These are phyloP conservation scores for Encarsia formosa DNA, from an alignment of 2,888 invertebrate genomes.

Conservation along the genomic window DNA sequence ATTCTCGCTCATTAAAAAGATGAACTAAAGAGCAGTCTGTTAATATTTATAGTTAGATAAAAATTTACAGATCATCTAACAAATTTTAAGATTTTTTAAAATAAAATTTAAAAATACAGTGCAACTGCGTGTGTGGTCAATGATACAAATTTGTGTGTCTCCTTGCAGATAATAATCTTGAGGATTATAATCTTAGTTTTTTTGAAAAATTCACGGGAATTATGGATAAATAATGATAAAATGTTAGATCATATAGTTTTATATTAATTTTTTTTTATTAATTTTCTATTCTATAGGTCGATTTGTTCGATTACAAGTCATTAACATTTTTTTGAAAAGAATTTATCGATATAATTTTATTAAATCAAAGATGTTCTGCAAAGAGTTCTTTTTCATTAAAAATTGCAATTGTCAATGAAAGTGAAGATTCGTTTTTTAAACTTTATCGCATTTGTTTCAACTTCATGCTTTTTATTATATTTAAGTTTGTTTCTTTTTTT, in stretches of 20 bases:
- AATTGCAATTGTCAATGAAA: slow-evolving; percentile 5
- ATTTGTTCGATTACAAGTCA: slow-evolving; percentile 24
- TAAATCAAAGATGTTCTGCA: slow-evolving; percentile 20
- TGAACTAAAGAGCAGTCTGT: slow-evolving; percentile 13
- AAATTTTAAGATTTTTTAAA: slow-evolving; percentile 11
- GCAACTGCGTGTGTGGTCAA: slow-evolving; percentile 42
- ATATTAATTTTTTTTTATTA: slow-evolving; percentile 28
- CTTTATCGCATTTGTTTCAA: too few relatives aligned
- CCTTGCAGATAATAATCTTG: slow-evolving; percentile 11
- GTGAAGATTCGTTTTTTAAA: too few relatives aligned
- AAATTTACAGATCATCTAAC: too few relatives aligned
- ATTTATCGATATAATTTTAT: slow-evolving; percentile 28
- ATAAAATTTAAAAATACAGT: slow-evolving; percentile 28
- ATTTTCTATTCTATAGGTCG: slow-evolving; percentile 39
- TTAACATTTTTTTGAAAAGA: slow-evolving; percentile 39
- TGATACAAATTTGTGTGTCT: slow-evolving; percentile 11
- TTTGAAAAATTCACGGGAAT: slow-evolving; percentile 26
- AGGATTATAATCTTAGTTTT: slow-evolving; percentile 2
- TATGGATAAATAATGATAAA: slow-evolving; percentile 27
- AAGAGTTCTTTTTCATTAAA: slow-evolving; percentile 13
- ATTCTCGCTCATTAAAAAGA: background rate
- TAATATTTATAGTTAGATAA: too few relatives aligned
- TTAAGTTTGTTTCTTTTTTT: slow-evolving; percentile 27
- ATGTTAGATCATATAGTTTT: slow-evolving; percentile 28
- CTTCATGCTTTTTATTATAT: too few relatives aligned